These are phyloP conservation scores for Liopterus haemorrhoidalis DNA, from an alignment of 2,888 invertebrate genomes.

Conservation along the genomic window DNA sequence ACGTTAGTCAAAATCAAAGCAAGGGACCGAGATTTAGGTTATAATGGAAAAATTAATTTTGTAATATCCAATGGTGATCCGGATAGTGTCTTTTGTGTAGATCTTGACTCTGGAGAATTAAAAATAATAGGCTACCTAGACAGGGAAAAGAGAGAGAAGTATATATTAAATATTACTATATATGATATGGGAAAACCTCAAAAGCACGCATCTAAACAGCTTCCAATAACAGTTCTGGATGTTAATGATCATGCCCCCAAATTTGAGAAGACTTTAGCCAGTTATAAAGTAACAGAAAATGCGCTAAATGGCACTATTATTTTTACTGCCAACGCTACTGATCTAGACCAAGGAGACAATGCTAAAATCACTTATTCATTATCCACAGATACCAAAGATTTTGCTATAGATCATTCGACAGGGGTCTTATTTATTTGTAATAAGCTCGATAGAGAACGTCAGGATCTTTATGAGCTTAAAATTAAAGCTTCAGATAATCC, in stretches of 20 bases:
- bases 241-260: constrained; percentile 87
- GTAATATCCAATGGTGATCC: constrained; percentile 71
- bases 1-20: constrained; percentile 60
- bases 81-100: constrained; percentile 72
- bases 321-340: constrained; percentile 74
- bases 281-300: constrained; percentile 79
- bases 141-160: constrained; percentile 76
- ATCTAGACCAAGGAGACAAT: constrained; percentile 77
- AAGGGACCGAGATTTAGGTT: constrained; percentile 73
- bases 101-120: constrained; percentile 72
- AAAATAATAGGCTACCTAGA: constrained; percentile 82
- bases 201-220: constrained; percentile 67
- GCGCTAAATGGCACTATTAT: constrained; percentile 80
- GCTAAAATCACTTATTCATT: constrained; percentile 67
- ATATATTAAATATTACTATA: constrained; percentile 80
- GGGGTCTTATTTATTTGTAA: constrained; percentile 73
- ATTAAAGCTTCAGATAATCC: constrained; percentile 73
- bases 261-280: constrained; percentile 74
- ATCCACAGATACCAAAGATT: constrained; percentile 70
- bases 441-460: constrained; percentile 77
- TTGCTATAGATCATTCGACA: constrained; percentile 67
- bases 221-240: constrained; percentile 77
- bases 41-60: constrained; percentile 76
- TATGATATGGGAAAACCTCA: constrained; percentile 80
- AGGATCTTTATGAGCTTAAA: constrained; percentile 70